A percentile compares a stretch with the other conserved stretches of the same genome.
Evolutionary conservation across 2,888 invertebrate genomes (phyloP).

Genomic region (Hemistola chrysoprasaria): DNA sequence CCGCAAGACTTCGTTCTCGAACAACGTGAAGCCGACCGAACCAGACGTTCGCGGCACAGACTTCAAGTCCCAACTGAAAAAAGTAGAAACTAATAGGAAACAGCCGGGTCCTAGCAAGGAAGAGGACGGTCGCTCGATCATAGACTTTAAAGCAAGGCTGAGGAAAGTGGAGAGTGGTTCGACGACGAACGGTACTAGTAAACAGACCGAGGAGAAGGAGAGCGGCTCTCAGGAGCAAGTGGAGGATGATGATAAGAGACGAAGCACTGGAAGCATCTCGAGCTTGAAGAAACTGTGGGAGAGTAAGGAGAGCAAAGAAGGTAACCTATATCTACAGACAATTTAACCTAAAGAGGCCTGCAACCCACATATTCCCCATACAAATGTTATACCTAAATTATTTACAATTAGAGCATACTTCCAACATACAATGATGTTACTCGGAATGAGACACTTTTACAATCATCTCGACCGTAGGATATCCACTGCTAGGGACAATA

Average conservation of each 20-base stretch:
- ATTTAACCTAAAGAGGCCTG: no score
- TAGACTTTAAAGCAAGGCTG: constrained; percentile 92
- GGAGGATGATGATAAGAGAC: constrained; percentile 89
- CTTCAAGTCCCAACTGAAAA: constrained; percentile 87
- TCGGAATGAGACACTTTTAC: no score
- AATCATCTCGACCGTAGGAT: no score
- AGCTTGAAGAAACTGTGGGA: constrained; percentile 97
- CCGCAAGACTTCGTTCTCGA: constrained; percentile 62
- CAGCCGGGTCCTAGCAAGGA: constrained; percentile 72
- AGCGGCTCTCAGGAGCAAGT: constrained; percentile 64
- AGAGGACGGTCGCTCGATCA: constrained; percentile 84
- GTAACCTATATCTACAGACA: no score
- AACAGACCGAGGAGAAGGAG: constrained; percentile 62
- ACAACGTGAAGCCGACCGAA: constrained; percentile 44
- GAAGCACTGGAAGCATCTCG: constrained; percentile 95
- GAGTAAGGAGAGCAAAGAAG: constrained; percentile 82
- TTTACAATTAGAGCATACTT: no score
- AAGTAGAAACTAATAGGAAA: constrained; percentile 87
- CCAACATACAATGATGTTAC: no score
- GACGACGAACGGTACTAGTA: constrained; percentile 56
- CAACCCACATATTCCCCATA: no score
- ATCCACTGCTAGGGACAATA: no score
- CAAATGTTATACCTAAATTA: no score
- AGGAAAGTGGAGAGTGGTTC: constrained; percentile 87
- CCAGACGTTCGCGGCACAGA: constrained; percentile 60